These are phyloP conservation scores for Cuculus canorus DNA, from an alignment of 2,797 vertebrate species.

Conservation along the genomic window DNA sequence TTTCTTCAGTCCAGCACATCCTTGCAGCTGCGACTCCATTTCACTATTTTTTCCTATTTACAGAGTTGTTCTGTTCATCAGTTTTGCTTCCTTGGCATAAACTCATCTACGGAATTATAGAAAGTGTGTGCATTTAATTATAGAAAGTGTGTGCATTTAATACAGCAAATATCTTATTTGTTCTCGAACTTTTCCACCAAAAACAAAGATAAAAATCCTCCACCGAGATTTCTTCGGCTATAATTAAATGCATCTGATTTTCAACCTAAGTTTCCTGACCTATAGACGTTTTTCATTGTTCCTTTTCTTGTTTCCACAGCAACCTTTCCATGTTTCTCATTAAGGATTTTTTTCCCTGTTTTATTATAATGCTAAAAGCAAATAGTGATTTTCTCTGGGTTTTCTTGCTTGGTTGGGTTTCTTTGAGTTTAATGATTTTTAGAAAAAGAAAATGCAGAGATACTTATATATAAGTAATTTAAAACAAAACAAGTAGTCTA, in stretches of 20 bases:
- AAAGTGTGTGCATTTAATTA: neutral
- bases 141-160: neutral
- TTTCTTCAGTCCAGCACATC: neutral
- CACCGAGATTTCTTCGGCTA: neutral
- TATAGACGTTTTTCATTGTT: neutral
- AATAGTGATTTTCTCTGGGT: neutral
- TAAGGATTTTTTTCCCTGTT: neutral
- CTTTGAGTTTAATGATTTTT: too few relatives aligned
- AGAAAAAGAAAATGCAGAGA: neutral
- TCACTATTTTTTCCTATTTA: neutral
- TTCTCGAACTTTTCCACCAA: neutral
- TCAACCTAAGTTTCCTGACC: neutral
- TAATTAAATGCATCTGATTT: neutral
- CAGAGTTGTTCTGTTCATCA: neutral
- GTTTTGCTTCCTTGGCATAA: neutral
- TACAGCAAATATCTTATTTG: neutral
- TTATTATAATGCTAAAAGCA: neutral
- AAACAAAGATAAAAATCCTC: neutral
- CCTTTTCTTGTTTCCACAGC: constrained; percentile 18
- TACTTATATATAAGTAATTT: neutral
- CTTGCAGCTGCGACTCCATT: neutral
- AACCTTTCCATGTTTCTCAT: neutral
- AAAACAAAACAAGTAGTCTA: neutral
- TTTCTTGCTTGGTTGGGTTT: neutral
- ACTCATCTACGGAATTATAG: neutral